Base-by-base conservation (phyloP, 2,797 vertebrate genomes). In the Phaenicophaeus curvirostris region DNA sequence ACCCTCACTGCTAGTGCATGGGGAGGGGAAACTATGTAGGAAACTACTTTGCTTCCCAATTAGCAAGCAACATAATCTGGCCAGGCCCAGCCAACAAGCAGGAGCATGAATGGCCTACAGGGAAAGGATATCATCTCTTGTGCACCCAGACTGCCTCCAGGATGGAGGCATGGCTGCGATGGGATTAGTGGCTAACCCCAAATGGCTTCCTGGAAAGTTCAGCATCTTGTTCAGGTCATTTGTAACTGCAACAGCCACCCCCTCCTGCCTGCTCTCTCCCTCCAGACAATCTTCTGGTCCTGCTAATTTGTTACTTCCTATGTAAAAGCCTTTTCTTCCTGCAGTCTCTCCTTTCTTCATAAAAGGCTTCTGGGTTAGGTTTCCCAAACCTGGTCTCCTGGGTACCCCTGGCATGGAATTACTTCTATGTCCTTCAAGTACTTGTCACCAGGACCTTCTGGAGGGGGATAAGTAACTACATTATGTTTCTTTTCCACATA, bases 231-330 rank as follows among this genome's bases (percentile, higher is more conserved):
- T 91, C 87, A 61, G 41, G 66, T 50, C 33, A 71, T 71, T 78
- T 89, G 86, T 94, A 95, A 95, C 88, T 13, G 77, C 57, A 90
- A n/a, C 27, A 42, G 67, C 28, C 65, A 16, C 24, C 9, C 23
- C 6, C 6, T 1, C 0, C 2, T 51, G 11, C 46, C 75, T 88
- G 58, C 62, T 83, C 59, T 46, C 71, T 75, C 80, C 59, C 85
- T 75, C 53, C 74, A 53, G 85, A 81, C 87, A 46, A 30, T 95
- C 83, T 92, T 83, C 69, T 89, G 57, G 50, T 67, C 63, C 87
- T 85, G 89, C 46, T 93, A 93, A 89, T 89, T 69, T 95, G 93
- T 93, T 91, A 94, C 74, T 96, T 96, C 94, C 93, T 78, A 71
- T 30, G 50, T 69, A 73, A 90, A 85, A 94, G 67, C 35, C 48